Percentiles rank a stretch among this genome's conserved stretches.
Evolutionary conservation across 2,888 invertebrate species (phyloP).

Genomic region (Himalopsyche japonica): DNA sequence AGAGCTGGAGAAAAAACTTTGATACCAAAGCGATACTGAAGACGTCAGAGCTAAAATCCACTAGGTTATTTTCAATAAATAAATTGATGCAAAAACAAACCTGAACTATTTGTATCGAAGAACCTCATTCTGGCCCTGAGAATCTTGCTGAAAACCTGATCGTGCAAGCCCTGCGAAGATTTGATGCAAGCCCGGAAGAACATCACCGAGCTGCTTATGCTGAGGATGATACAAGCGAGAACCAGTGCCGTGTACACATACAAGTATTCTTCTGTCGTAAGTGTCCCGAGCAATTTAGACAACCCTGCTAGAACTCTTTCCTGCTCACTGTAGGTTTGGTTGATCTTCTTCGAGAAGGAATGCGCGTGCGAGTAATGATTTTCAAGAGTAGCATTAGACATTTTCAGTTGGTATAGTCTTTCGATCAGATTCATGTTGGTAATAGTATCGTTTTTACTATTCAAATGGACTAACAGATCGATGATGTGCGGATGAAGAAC

Average conservation of each 20-base stretch:
- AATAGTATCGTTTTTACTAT: neutral
- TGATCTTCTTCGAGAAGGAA: conserved; percentile 8
- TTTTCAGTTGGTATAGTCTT: neutral
- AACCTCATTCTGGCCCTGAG: conserved; percentile 72
- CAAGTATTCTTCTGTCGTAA: conserved; percentile 51
- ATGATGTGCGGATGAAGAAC: neutral
- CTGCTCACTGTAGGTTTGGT: conserved; percentile 2
- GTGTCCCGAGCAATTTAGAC: conserved; percentile 44
- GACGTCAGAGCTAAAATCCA: too few species aligned
- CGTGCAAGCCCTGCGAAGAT: conserved; percentile 71
- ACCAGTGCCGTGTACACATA: conserved; percentile 50
- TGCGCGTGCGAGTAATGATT: neutral
- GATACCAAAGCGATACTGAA: too few species aligned
- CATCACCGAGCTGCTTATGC: conserved; percentile 59
- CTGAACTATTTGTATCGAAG: conserved; percentile 67
- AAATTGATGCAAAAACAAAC: neutral
- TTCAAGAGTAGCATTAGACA: neutral
- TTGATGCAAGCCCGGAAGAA: conserved; percentile 67
- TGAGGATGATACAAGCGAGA: conserved; percentile 52
- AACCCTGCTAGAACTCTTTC: neutral
- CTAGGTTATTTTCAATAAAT: neutral
- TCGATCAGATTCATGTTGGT: neutral
- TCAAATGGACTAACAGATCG: neutral
- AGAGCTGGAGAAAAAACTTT: too few species aligned
- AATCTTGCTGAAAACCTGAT: conserved; percentile 72